A percentile compares a stretch with the other conserved stretches of the same genome.
Conservation (phyloP, 1,140 invertebrate species). For the Oreohelix idahoensis region DNA sequence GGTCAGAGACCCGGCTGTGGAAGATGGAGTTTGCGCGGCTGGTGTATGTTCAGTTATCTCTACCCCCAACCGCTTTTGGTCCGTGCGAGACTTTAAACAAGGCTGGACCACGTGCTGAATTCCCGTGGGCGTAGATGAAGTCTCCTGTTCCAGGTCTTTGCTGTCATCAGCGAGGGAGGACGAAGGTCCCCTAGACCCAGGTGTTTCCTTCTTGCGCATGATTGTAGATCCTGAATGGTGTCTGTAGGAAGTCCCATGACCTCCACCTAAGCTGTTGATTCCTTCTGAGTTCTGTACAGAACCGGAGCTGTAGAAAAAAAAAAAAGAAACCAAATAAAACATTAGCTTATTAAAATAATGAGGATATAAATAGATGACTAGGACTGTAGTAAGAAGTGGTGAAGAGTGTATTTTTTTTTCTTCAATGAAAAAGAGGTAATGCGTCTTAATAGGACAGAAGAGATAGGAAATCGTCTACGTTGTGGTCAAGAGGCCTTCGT, state of each 20-base stretch:
- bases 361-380: neutral
- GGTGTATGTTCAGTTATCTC: conserved; percentile 55
- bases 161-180: conserved; percentile 1
- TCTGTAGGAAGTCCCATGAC: conserved; percentile 42
- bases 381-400: too few species aligned
- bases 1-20: conserved; percentile 42
- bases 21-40: conserved; percentile 20
- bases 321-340: neutral
- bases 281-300: conserved; percentile 45
- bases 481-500: neutral
- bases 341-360: neutral
- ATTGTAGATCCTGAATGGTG: conserved; percentile 21
- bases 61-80: conserved; percentile 52
- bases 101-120: conserved; percentile 30
- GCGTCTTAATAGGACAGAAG: neutral
- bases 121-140: neutral
- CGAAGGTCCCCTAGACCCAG: conserved; percentile 20
- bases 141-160: conserved; percentile 9
- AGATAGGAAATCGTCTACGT: neutral
- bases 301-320: conserved; percentile 41
- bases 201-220: conserved; percentile 35
- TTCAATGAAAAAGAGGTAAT: neutral
- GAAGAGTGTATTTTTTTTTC: too few species aligned
- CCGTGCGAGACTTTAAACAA: conserved; percentile 44
- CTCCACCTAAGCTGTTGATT: conserved; percentile 31